A percentile compares a stretch with the other conserved stretches of the same genome.
Evolutionary conservation across 1,140 invertebrate genomes (phyloP).

Genomic region (Apis florea): DNA sequence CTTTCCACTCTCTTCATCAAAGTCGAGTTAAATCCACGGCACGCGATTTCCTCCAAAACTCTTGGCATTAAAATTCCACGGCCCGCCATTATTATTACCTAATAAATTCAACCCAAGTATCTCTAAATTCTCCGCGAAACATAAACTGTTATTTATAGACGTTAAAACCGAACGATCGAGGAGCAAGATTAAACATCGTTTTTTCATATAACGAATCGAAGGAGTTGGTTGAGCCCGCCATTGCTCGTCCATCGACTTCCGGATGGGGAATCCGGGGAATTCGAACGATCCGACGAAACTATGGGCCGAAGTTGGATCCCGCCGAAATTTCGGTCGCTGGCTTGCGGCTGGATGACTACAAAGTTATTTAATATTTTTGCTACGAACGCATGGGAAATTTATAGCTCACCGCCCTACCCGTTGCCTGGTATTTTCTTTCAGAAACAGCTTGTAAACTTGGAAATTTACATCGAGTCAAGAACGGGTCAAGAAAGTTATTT

Average conservation of each 20-base stretch:
- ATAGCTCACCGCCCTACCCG: neutral
- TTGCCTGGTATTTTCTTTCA: neutral
- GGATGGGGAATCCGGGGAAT: neutral
- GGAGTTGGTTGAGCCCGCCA: no score
- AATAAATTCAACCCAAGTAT: neutral
- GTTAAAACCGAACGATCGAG: no score
- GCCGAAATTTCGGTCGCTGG: slow-evolving; percentile 3
- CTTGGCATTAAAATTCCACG: neutral
- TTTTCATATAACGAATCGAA: no score
- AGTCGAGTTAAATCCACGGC: neutral
- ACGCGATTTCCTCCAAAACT: neutral
- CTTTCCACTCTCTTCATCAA: no score
- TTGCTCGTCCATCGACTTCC: neutral
- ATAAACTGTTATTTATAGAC: no score
- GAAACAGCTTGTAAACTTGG: neutral
- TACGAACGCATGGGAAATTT: neutral
- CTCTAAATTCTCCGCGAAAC: no score
- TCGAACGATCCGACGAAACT: neutral
- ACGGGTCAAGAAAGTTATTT: no score
- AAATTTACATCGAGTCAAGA: neutral
- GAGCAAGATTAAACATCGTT: no score
- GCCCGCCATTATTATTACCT: neutral
- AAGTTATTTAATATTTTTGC: slow-evolving; percentile 9
- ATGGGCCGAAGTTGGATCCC: neutral
- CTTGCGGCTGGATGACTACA: neutral